These are phyloP conservation scores for Chitala chitala DNA, from an alignment of 2,113 vertebrate genomes.

Conservation along the genomic window DNA sequence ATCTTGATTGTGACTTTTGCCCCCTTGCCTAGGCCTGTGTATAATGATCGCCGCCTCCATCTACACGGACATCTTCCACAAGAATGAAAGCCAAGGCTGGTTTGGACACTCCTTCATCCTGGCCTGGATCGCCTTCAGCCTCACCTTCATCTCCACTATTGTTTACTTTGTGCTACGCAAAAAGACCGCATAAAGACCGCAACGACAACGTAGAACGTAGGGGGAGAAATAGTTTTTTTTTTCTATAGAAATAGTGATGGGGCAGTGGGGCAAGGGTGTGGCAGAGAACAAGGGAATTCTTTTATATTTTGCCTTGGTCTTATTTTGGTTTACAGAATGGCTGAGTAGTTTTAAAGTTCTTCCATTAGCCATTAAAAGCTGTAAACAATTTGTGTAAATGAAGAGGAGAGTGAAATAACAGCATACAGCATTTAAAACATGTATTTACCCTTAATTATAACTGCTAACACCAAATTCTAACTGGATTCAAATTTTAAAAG, in stretches of 20 bases:
- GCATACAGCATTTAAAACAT: too few species aligned
- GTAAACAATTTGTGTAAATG: not conserved
- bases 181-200: slow-evolving; percentile 59
- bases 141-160: slow-evolving; percentile 82
- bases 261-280: slow-evolving; percentile 28
- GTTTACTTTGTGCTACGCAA: slow-evolving; percentile 91
- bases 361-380: slow-evolving; percentile 7
- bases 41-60: slow-evolving; percentile 93
- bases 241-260: slow-evolving; percentile 10
- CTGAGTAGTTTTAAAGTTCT: slow-evolving; percentile 20
- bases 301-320: slow-evolving; percentile 29
- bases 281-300: slow-evolving; percentile 26
- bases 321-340: slow-evolving; percentile 24
- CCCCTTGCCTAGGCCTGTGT: slow-evolving; percentile 68
- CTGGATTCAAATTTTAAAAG: not conserved
- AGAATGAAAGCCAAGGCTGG: slow-evolving; percentile 43
- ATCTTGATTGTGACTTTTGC: not conserved
- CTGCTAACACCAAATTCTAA: slow-evolving; percentile 13
- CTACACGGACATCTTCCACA: slow-evolving; percentile 82
- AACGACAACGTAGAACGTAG: slow-evolving; percentile 21
- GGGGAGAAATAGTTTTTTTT: not conserved
- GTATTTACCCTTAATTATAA: too few species aligned
- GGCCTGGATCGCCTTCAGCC: slow-evolving; percentile 84
- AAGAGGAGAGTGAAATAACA: too few species aligned
- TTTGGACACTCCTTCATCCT: slow-evolving; percentile 84